These are phyloP conservation scores for Eolophus roseicapilla DNA, from an alignment of 2,113 vertebrate genomes.

Conservation along the genomic window DNA sequence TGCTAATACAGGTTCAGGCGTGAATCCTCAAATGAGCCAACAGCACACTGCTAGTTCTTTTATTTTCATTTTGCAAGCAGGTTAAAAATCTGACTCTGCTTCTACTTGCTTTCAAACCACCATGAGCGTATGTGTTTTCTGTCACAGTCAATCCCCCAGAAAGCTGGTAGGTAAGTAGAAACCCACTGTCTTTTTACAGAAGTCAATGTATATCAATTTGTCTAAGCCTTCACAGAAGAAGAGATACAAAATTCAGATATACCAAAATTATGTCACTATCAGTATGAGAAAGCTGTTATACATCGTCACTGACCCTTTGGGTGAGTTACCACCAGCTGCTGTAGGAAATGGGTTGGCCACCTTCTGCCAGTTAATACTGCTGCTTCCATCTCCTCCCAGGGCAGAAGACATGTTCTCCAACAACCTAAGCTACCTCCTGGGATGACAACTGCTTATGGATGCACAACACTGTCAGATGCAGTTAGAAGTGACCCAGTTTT, in stretches of 20 bases:
- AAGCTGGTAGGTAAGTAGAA: neutral
- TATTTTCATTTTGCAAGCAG: neutral
- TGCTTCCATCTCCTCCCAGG: neutral
- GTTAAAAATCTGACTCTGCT: neutral
- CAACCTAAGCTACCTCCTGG: neutral
- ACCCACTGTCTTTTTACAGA: neutral
- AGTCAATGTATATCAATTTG: neutral
- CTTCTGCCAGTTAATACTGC: neutral
- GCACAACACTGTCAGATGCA: neutral
- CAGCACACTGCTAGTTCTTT: neutral
- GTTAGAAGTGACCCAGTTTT: neutral
- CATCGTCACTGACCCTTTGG: neutral
- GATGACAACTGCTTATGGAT: neutral
- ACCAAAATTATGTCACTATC: neutral
- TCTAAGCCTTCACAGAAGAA: neutral
- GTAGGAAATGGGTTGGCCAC: neutral
- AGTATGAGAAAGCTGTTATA: neutral
- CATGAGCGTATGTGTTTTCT: neutral
- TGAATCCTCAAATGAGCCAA: neutral
- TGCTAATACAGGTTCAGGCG: fast-evolving
- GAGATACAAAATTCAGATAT: neutral
- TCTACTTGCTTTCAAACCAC: neutral
- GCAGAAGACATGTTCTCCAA: neutral
- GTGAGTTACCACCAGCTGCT: neutral
- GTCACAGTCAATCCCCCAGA: neutral